Conservation (phyloP, 2,797 vertebrate genomes). For the Melanotaenia maccullochi region DNA sequence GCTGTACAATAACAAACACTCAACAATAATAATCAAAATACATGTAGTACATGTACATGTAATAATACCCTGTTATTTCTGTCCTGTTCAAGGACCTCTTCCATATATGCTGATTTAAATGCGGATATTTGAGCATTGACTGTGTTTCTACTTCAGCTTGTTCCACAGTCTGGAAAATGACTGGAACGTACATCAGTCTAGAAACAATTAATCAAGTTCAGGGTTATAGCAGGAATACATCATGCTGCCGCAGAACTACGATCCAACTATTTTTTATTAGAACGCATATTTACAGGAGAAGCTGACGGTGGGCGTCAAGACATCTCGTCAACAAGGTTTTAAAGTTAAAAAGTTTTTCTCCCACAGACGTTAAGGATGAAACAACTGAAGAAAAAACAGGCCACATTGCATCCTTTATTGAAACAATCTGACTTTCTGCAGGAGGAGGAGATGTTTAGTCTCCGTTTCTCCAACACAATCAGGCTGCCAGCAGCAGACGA, state of each 20-base stretch:
- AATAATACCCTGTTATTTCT: too few relatives aligned
- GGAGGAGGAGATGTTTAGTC: conserved; percentile 8
- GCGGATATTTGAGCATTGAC: too few relatives aligned
- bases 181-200: conserved; percentile 20
- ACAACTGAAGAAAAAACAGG: not conserved
- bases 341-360: conserved; percentile 1
- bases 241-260: not conserved
- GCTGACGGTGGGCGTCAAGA: not conserved
- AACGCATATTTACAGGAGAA: not conserved
- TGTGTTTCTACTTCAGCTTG: not conserved
- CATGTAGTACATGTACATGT: too few relatives aligned
- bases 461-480: conserved; percentile 7
- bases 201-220: conserved; percentile 18
- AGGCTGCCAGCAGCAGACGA: conserved; percentile 11
- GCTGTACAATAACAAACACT: too few relatives aligned
- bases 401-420: conserved; percentile 5
- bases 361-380: not conserved
- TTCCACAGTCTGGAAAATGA: conserved; percentile 4
- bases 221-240: conserved; percentile 17
- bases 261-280: conserved; percentile 10
- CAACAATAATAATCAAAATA: too few relatives aligned
- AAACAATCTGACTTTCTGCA: conserved; percentile 1
- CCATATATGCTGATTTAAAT: not conserved
- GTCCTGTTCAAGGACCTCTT: not conserved
- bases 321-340: not conserved